Conservation (phyloP, 2,113 vertebrate genomes). For the Perccottus glenii region DNA sequence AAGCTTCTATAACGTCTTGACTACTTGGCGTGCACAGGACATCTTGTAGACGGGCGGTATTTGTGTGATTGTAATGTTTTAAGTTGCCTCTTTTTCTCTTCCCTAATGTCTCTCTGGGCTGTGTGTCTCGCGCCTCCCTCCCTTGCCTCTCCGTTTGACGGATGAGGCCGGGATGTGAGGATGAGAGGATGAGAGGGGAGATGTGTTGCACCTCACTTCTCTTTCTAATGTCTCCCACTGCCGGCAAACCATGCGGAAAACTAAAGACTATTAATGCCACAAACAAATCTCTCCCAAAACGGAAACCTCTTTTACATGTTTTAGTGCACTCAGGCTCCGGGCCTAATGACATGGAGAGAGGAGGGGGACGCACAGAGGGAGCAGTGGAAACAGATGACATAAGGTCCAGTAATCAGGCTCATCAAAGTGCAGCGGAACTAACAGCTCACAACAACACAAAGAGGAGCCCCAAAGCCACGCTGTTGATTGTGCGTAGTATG, state of each 20-base stretch:
- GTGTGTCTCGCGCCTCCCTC: slow-evolving; percentile 1
- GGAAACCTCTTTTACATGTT: slow-evolving; percentile 70
- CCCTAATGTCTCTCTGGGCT: slow-evolving; percentile 15
- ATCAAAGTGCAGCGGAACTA: slow-evolving; percentile 9
- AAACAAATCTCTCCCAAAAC: slow-evolving; percentile 74
- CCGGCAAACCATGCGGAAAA: slow-evolving; percentile 73
- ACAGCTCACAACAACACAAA: slow-evolving; percentile 2
- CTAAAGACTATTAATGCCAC: slow-evolving; percentile 77
- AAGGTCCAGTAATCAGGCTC: slow-evolving; percentile 14
- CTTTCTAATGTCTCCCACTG: slow-evolving; percentile 71
- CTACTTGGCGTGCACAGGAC: neutral
- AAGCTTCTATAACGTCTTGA: neutral
- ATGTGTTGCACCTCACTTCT: slow-evolving; percentile 74
- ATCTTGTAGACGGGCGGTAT: neutral
- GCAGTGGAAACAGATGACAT: neutral
- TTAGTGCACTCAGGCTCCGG: slow-evolving; percentile 51
- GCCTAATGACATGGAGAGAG: slow-evolving; percentile 70
- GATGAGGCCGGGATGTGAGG: slow-evolving; percentile 67
- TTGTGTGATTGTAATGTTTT: neutral
- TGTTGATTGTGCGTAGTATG: neutral
- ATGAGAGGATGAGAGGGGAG: slow-evolving; percentile 60
- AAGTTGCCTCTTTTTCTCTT: slow-evolving; percentile 11
- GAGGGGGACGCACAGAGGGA: slow-evolving; percentile 17
- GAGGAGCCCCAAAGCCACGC: neutral
- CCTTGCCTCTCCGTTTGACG: slow-evolving; percentile 47